Evolutionary conservation across 1,140 invertebrate species (phyloP).

Genomic region (Macrosteles quadrilineatus): DNA sequence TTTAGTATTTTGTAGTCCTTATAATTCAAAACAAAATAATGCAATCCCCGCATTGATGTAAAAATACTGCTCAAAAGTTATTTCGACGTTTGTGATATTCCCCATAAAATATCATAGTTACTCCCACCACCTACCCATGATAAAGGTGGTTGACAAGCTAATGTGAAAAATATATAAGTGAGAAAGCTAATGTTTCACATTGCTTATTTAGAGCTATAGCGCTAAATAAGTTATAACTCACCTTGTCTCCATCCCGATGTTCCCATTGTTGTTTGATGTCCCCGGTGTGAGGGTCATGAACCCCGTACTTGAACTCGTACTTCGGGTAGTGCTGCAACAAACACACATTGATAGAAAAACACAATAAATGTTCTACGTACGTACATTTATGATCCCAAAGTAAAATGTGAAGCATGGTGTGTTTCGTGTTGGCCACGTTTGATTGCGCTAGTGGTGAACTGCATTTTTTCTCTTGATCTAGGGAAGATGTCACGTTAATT

Average conservation of each 20-base stretch:
- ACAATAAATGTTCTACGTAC: background rate
- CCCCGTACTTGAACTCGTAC: conserved; percentile 50
- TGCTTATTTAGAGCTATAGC: background rate
- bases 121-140: too few relatives aligned
- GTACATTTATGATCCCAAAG: background rate
- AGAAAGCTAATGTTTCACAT: background rate
- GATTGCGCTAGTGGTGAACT: background rate
- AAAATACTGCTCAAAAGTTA: background rate
- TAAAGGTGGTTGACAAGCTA: too few relatives aligned
- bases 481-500: too few relatives aligned
- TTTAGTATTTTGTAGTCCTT: too few relatives aligned
- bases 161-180: background rate
- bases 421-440: background rate
- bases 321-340: conserved; percentile 40
- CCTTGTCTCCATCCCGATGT: conserved; percentile 42
- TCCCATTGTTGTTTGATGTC: conserved; percentile 50
- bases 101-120: too few relatives aligned
- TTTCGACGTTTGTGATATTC: too few relatives aligned
- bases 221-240: background rate
- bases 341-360: conserved; percentile 3
- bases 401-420: background rate
- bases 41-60: too few relatives aligned
- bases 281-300: conserved; percentile 48
- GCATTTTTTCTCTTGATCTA: background rate
- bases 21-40: too few relatives aligned